phyloP scores from a whole-genome alignment of 2,113 vertebrate genomes.

The Haplochromis vanheusdeni region DNA sequence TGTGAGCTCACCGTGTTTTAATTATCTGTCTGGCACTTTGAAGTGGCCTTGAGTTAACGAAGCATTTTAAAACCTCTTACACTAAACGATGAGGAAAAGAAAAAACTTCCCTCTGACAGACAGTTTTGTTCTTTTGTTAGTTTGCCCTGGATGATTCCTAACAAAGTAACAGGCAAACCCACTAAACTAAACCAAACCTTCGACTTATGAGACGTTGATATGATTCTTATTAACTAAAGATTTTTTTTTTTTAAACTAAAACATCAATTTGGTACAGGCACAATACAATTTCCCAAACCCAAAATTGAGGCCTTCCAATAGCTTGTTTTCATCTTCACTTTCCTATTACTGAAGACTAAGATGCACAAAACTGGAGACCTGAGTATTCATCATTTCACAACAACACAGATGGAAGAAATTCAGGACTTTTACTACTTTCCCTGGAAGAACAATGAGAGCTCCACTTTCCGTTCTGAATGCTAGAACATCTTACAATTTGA shows the following conservation, averaged over 20 bases:
- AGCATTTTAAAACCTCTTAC: slow-evolving; percentile 5
- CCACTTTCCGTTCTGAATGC: background rate
- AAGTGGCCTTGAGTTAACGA: slow-evolving; percentile 19
- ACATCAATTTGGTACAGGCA: background rate
- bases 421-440: background rate
- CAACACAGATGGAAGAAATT: background rate
- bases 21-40: slow-evolving; percentile 22
- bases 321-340: background rate
- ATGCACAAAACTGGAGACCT: background rate
- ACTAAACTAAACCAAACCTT: background rate
- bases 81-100: background rate
- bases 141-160: background rate
- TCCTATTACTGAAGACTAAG: background rate
- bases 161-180: background rate
- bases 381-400: background rate
- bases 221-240: background rate
- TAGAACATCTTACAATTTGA: background rate
- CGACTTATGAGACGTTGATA: background rate
- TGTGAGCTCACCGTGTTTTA: slow-evolving; percentile 7
- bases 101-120: background rate
- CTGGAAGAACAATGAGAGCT: background rate
- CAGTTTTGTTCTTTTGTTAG: background rate
- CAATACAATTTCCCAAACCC: background rate
- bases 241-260: background rate
- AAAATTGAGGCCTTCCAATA: background rate